These are phyloP conservation scores for Eupeodes corollae DNA, from an alignment of 1,140 invertebrate genomes.

Conservation along the genomic window DNA sequence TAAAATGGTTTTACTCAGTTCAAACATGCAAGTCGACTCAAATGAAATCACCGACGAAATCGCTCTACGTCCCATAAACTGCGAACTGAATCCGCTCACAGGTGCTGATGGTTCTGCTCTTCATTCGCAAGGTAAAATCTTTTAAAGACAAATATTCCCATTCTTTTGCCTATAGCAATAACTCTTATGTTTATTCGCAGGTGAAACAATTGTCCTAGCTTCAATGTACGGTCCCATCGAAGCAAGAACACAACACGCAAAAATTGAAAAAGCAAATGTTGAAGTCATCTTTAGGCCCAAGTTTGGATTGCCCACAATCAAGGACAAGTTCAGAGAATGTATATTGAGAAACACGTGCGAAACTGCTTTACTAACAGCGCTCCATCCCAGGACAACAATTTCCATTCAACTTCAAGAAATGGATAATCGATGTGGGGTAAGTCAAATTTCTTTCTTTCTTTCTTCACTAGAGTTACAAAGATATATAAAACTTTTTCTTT, in stretches of 20 bases:
- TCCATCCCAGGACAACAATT: slow-evolving; percentile 69
- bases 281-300: slow-evolving; percentile 69
- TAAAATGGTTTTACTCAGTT: no score
- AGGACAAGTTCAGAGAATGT: slow-evolving; percentile 61
- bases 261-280: slow-evolving; percentile 63
- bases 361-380: slow-evolving; percentile 49
- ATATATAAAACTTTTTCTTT: no score
- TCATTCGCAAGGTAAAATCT: slow-evolving; percentile 50
- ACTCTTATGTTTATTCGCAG: slow-evolving; percentile 39
- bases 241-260: slow-evolving; percentile 61
- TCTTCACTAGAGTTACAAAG: neutral
- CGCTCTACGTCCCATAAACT: slow-evolving; percentile 41
- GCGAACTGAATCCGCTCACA: slow-evolving; percentile 55
- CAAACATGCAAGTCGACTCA: no score
- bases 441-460: slow-evolving; percentile 9
- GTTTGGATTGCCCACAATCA: slow-evolving; percentile 58
- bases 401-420: slow-evolving; percentile 75
- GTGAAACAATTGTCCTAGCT: slow-evolving; percentile 62
- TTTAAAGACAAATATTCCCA: slow-evolving; percentile 2
- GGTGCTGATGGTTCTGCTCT: slow-evolving; percentile 65
- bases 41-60: no score
- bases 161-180: slow-evolving; percentile 1
- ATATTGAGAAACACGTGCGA: slow-evolving; percentile 67
- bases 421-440: slow-evolving; percentile 71
- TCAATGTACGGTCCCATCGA: slow-evolving; percentile 78